Evolutionary conservation across 1,140 invertebrate species (phyloP), one percentile per base, ranked within the genome.

Genomic region (Monochamus saltuarius): DNA sequence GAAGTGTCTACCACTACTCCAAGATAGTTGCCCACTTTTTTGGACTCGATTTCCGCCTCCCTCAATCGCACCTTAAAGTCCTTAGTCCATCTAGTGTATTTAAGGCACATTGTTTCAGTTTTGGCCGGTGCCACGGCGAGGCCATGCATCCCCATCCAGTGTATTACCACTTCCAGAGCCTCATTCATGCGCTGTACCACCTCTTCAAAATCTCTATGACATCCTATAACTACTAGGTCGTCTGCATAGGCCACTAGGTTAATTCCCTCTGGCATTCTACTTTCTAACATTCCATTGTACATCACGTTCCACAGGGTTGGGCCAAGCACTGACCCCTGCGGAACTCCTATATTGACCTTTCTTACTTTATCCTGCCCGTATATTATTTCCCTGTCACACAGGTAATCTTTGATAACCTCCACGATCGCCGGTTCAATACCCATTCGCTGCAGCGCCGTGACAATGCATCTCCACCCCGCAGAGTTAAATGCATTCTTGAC

Each of bases 291-390:
- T 7, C 39, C 40, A 22, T 62, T 13, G 13, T 62, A 62, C 2
- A 62, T 11, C 2, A 78, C 13, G 45, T 78, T 78, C 75, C 77
- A 80, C 0, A 76, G 42, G 0, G 66, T 57, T 0, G 77, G 75
- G 0, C 76, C 77, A 0, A 78, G 54, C 0, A 79, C 70, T 0
- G 77, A 80, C 0, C 77, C 78, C 53, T 79, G 76, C 1, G 78
- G 77, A 39, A 78, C 78, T 0, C 78, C 76, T 62, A 70, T 74
- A 0, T 67, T 73, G 0, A 69, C 53, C 0, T 14, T 0, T 50
- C 73, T 73, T 38, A 55, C 14, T 0, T 0, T 2, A 1, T 13
- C 8, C 14, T 22, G 19, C 8, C 29, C 38, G n/a, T 8, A 39
- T 39, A 3, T 51, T 45, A 4, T 13, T n/a, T n/a, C n/a, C 22